Evolutionary conservation across 2,888 invertebrate genomes (phyloP), one percentile per base, ranked within the genome.

Genomic region (Rugalucina vietnamica): DNA sequence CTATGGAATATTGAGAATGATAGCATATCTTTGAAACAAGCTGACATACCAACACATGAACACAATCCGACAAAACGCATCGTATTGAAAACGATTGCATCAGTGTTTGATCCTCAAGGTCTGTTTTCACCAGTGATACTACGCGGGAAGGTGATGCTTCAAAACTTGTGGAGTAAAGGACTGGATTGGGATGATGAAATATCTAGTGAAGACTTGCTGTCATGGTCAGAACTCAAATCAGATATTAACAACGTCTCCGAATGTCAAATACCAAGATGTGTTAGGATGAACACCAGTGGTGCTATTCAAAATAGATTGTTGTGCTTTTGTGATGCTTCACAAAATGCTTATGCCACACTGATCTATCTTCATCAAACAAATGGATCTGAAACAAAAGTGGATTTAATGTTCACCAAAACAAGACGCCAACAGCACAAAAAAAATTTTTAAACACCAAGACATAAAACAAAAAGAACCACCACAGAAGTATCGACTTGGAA

Each of bases 281-380:
- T 79, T 50, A 34, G 24, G 12, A 34, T 29, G 18, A 1, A 8
- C 0, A 4, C 3, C 36, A n/a, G 29, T n/a, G 3, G n/a, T 27
- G 36, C 34, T 5, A 37, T 32, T 14, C n/a, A 5, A 27, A 24
- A 57, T 27, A 32, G 21, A 1, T 57, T 79, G n/a, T 57, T 77
- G 5, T 82, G 82, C 43, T 82, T 82, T 49, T 71, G 65, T 74
- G 71, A 79, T 34, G 79, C 79, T 27, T 70, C 70, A 27, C 3
- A 12, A 24, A 49, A 36, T 24, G 79, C 70, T 21, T 79, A 79
- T 36, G 79, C 70, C 21, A 71, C 71, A 71, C 21, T 34, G 24
- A 14, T 39, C 21, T 39, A 43, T 50, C 36, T 79, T 36, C 71
- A 71, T 14, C 29, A 71, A 36, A 34, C 29, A 71, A 8, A 8